These are phyloP conservation scores for Malurus cyaneus DNA, from an alignment of 2,113 vertebrate species.

Conservation along the genomic window DNA sequence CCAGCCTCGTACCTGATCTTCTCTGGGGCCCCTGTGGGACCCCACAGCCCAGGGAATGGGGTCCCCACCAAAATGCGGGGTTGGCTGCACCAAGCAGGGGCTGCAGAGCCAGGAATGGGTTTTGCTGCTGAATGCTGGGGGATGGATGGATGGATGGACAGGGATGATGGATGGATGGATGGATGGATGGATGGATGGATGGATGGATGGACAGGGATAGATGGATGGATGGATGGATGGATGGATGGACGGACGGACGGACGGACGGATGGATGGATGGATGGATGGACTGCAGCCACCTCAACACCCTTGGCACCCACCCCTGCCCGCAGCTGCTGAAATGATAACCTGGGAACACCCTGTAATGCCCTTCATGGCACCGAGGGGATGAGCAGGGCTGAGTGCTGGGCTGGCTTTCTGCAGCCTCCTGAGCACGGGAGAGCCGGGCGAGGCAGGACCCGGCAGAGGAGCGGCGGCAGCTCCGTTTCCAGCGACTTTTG, in stretches of 20 bases:
- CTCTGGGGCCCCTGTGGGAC: neutral
- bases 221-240: neutral
- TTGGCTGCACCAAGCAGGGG: neutral
- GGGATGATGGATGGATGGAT: too few relatives aligned
- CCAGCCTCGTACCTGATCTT: neutral
- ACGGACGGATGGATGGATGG: neutral
- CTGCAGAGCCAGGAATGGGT: neutral
- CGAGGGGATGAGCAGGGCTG: neutral
- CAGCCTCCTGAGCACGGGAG: neutral
- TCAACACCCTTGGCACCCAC: neutral
- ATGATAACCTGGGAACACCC: accelerated
- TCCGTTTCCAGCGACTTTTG: neutral
- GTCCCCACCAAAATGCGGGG: neutral
- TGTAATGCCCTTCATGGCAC: accelerated
- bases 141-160: too few relatives aligned
- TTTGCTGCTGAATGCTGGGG: neutral
- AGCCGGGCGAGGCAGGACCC: neutral
- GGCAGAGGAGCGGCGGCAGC: accelerated
- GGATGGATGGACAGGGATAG: neutral
- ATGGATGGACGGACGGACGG: neutral
- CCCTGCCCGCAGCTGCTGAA: accelerated
- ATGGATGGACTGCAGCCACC: accelerated
- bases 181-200: too few relatives aligned
- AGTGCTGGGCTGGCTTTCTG: accelerated
- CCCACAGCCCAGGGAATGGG: neutral